Percentiles rank a stretch among this genome's conserved stretches.
These are phyloP conservation scores for Acrocephalus arundinaceus DNA, from an alignment of 2,113 vertebrate genomes.

Conservation along the genomic window DNA sequence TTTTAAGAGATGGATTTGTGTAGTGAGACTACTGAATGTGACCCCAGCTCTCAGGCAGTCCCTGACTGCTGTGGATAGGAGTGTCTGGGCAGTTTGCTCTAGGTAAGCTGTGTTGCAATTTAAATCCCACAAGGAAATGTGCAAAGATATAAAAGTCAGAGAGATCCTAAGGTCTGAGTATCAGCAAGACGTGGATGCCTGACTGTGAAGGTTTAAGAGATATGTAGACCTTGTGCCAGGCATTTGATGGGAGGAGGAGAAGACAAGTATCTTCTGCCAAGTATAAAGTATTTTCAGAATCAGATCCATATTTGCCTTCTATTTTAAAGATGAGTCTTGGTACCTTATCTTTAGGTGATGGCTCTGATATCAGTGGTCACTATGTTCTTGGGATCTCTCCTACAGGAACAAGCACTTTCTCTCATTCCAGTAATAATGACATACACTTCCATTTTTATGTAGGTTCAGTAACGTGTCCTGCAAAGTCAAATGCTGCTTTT, in stretches of 20 bases:
- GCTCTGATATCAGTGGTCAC: neutral
- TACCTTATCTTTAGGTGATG: neutral
- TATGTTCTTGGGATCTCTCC: neutral
- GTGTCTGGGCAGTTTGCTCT: neutral
- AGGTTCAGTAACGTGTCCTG: constrained; percentile 88
- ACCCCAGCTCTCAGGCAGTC: neutral
- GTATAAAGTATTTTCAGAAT: neutral
- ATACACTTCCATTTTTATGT: neutral
- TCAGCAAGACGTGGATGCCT: neutral
- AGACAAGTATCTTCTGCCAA: neutral
- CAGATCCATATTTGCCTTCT: neutral
- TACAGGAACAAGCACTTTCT: neutral
- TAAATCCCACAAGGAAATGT: neutral
- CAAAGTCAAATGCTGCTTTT: constrained; percentile 84
- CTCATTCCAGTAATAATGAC: neutral
- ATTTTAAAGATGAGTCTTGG: neutral
- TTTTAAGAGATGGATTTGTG: neutral
- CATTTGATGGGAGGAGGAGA: neutral
- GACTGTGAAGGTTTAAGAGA: neutral
- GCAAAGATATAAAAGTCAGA: neutral
- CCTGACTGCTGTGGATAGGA: neutral
- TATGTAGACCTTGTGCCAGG: neutral
- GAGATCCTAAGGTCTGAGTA: neutral
- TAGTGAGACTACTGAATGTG: neutral
- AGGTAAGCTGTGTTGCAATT: neutral